A percentile compares a stretch with the other conserved stretches of the same genome.
These are phyloP conservation scores for Vidua macroura DNA, from an alignment of 2,113 vertebrate genomes.

Conservation along the genomic window DNA sequence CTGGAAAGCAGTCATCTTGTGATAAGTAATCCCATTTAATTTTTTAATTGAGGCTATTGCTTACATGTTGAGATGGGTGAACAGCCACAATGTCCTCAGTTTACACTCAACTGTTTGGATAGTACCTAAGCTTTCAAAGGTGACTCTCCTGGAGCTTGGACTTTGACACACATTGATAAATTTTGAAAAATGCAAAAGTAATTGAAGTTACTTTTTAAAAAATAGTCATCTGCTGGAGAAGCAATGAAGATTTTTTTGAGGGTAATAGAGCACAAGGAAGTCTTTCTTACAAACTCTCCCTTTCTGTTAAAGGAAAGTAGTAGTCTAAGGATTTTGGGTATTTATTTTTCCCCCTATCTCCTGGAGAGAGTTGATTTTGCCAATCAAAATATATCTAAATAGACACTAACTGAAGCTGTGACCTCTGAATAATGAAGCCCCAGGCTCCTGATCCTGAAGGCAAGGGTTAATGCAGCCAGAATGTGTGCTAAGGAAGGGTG, in stretches of 20 bases:
- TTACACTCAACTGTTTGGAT: too few species aligned
- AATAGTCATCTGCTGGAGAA: neutral
- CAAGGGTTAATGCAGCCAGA: neutral
- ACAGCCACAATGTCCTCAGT: too few species aligned
- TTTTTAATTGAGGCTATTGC: too few species aligned
- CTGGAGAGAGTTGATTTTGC: neutral
- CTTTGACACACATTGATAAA: neutral
- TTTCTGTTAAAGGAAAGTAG: neutral
- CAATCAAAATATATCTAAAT: neutral
- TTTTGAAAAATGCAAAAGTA: neutral
- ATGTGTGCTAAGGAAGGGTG: neutral
- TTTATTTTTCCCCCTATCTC: fast-evolving
- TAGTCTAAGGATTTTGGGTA: neutral
- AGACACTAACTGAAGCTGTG: neutral
- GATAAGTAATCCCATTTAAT: too few species aligned
- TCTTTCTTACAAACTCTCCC: neutral
- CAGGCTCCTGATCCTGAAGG: neutral
- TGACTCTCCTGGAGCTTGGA: neutral
- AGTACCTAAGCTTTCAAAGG: too few species aligned
- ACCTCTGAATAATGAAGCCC: neutral
- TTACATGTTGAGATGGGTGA: too few species aligned
- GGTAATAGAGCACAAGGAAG: neutral
- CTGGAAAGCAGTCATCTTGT: neutral
- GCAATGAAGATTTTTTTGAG: neutral
- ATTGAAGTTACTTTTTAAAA: neutral